Conservation (phyloP, 2,113 vertebrate genomes). For the Mystacornis crossleyi region DNA sequence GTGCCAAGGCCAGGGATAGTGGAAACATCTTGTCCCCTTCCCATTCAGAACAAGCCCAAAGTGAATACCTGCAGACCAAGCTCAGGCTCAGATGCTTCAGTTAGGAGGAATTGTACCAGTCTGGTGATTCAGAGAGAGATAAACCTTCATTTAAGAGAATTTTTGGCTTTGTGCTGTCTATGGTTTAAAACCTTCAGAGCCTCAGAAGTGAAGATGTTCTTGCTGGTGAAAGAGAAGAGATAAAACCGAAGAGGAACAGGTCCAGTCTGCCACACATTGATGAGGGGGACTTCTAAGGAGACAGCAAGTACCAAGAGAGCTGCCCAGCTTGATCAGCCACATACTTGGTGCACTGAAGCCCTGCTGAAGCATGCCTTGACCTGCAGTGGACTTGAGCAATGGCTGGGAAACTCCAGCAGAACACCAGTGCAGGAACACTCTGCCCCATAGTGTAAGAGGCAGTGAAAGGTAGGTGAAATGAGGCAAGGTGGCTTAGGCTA, state of each 20-base stretch:
- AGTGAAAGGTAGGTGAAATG: neutral
- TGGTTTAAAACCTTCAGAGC: neutral
- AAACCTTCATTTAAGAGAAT: neutral
- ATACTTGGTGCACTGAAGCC: neutral
- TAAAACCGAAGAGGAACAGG: neutral
- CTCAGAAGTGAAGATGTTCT: neutral
- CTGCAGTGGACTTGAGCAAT: neutral
- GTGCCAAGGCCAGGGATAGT: accelerated
- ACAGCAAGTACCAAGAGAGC: neutral
- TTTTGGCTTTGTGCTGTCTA: neutral
- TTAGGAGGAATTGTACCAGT: neutral
- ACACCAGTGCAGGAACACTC: neutral
- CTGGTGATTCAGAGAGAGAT: neutral
- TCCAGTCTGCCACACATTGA: neutral
- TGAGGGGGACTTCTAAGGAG: neutral
- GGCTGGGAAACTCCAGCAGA: neutral
- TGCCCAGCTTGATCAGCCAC: neutral
- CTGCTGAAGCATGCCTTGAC: neutral
- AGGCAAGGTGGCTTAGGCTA: neutral
- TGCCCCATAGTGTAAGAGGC: neutral
- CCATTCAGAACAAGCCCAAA: neutral
- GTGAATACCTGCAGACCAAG: neutral
- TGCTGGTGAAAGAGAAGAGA: neutral
- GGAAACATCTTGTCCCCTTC: neutral
- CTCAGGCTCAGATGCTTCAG: neutral